These are phyloP conservation scores for Formica selysi DNA, from an alignment of 1,140 invertebrate genomes.

Conservation along the genomic window DNA sequence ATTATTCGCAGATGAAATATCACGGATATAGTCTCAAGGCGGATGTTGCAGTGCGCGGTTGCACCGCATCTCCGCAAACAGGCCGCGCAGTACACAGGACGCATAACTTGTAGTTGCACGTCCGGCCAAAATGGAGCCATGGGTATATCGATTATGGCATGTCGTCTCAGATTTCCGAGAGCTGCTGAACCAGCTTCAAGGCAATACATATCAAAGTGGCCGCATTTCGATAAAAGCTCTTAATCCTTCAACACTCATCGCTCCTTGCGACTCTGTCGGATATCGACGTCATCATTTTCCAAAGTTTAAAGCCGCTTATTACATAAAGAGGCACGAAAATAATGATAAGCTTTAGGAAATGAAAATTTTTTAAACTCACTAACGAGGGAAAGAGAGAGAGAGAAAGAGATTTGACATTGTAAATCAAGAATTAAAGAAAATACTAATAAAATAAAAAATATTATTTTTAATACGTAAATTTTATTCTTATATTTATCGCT, in stretches of 20 bases:
- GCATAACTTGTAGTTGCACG: conserved; percentile 56
- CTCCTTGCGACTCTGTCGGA: neutral
- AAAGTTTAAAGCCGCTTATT: conserved; percentile 17
- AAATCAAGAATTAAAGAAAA: neutral
- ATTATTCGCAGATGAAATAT: conserved; percentile 47
- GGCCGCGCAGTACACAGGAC: conserved; percentile 44
- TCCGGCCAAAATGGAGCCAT: conserved; percentile 58
- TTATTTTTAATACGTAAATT: neutral
- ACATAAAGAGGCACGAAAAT: neutral
- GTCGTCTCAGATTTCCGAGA: conserved; percentile 57
- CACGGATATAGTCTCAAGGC: conserved; percentile 18
- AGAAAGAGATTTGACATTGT: neutral
- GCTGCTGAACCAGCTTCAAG: neutral
- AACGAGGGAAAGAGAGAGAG: neutral
- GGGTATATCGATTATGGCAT: conserved; percentile 63
- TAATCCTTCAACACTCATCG: conserved; percentile 8
- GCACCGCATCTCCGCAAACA: conserved; percentile 53
- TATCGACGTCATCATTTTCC: conserved; percentile 17
- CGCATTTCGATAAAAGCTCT: conserved; percentile 53
- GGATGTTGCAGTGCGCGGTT: conserved; percentile 23
- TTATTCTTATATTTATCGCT: neutral
- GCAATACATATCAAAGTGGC: conserved; percentile 57
- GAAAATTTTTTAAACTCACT: neutral
- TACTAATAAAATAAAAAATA: neutral
- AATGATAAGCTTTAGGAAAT: neutral